Conservation (phyloP, 1,140 invertebrate genomes). For the Papilio helenus region DNA sequence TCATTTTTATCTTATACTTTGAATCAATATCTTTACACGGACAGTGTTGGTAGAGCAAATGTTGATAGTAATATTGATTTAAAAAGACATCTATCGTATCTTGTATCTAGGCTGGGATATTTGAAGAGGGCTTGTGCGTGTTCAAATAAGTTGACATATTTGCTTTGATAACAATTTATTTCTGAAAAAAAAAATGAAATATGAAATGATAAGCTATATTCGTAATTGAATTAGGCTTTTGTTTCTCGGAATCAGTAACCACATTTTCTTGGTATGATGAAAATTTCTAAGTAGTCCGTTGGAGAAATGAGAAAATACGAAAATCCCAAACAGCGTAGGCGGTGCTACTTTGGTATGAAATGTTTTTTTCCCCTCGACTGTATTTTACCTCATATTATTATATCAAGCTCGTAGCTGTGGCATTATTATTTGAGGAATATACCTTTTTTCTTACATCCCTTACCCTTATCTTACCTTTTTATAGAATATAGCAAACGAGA, state of each 20-base stretch:
- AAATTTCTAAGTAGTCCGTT: background rate
- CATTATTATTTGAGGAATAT: background rate
- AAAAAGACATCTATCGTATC: constrained; percentile 25
- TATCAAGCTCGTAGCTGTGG: constrained; percentile 2
- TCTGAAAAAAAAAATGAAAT: background rate
- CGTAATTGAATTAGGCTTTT: constrained; percentile 16
- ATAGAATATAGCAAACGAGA: background rate
- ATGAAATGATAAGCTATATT: background rate
- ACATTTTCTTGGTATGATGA: background rate
- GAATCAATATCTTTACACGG: background rate
- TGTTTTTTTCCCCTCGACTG: background rate
- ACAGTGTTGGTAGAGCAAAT: constrained; percentile 23
- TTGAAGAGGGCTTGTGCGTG: constrained; percentile 41
- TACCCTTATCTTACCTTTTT: background rate
- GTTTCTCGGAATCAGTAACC: background rate
- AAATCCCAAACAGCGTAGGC: constrained; percentile 11
- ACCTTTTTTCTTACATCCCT: background rate
- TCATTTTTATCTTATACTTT: background rate
- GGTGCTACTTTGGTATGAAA: background rate
- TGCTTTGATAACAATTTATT: constrained; percentile 6
- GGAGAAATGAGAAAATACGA: constrained; percentile 5
- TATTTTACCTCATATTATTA: constrained; percentile 13
- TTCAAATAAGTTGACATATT: constrained; percentile 46
- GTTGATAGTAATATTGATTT: background rate
- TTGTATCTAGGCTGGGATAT: constrained; percentile 25